Evolutionary conservation across 2,797 vertebrate genomes (phyloP).

Genomic region (Brachymystax lenok): DNA sequence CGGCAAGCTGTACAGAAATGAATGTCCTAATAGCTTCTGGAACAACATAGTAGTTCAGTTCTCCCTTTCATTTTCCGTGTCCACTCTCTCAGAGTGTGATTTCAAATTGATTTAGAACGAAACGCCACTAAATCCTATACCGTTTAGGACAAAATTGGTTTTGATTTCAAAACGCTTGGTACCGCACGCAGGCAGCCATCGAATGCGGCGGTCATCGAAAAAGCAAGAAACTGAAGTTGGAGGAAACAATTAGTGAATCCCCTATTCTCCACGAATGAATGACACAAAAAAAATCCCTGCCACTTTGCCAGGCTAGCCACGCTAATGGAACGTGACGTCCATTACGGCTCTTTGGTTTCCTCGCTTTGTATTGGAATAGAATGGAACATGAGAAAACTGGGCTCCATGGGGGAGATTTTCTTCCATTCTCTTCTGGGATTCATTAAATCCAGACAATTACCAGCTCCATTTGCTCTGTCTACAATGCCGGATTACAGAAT

Average conservation of each 20-base stretch:
- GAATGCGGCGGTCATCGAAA: constrained; percentile 10
- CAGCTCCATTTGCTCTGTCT: constrained; percentile 21
- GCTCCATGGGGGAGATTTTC: not conserved
- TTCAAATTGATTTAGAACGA: constrained; percentile 23
- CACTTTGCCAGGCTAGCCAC: constrained; percentile 6
- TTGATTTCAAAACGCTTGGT: constrained; percentile 11
- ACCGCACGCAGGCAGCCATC: not conserved
- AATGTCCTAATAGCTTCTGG: constrained; percentile 14
- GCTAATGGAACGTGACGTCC: not conserved
- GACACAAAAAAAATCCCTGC: constrained; percentile 18
- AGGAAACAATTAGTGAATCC: constrained; percentile 19
- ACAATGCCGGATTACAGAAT: not conserved
- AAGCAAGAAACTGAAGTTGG: constrained; percentile 2
- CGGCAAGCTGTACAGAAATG: not conserved
- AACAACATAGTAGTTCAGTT: constrained; percentile 15
- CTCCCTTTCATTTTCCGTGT: not conserved
- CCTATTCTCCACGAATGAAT: constrained; percentile 2
- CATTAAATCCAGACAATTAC: constrained; percentile 34
- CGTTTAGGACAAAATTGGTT: not conserved
- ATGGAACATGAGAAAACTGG: not conserved
- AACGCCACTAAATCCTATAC: not conserved
- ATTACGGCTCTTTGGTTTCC: constrained; percentile 1
- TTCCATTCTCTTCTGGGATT: constrained; percentile 2
- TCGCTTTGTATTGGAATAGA: not conserved
- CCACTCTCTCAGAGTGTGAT: constrained; percentile 14